These are phyloP conservation scores for Avahi laniger DNA, from an alignment of 2,797 vertebrate species.

Conservation along the genomic window DNA sequence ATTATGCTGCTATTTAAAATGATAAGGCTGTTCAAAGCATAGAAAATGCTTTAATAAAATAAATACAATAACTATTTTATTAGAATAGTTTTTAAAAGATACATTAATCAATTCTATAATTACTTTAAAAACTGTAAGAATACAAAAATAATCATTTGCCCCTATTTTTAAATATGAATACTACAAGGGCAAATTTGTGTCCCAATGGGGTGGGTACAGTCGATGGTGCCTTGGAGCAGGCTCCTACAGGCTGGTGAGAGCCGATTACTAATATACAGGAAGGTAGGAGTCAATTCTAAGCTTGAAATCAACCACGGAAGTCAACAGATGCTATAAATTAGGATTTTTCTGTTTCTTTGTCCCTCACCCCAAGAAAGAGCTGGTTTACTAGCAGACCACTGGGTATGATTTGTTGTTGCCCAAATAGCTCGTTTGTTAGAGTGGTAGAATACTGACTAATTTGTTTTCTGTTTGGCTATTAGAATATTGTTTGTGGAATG, in stretches of 20 bases:
- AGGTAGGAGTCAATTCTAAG: neutral
- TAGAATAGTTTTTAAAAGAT: neutral
- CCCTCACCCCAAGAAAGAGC: neutral
- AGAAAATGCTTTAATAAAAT: constrained; percentile 16
- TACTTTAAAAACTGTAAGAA: neutral
- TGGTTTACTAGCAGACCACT: neutral
- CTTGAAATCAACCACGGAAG: neutral
- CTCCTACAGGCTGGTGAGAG: neutral
- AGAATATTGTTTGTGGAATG: neutral
- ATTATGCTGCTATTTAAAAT: neutral
- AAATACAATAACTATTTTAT: neutral
- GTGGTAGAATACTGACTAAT: neutral
- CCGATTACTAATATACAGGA: neutral
- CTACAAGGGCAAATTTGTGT: neutral
- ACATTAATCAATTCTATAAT: neutral
- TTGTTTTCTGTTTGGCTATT: neutral
- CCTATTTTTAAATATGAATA: neutral
- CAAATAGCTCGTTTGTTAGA: neutral
- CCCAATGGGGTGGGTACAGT: neutral
- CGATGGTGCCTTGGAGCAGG: neutral
- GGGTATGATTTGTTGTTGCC: neutral
- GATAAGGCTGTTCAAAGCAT: neutral
- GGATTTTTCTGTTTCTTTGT: neutral
- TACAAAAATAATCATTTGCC: neutral
- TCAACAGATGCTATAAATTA: neutral